Conservation (phyloP, 2,113 vertebrate genomes). For the Tetrax tetrax region DNA sequence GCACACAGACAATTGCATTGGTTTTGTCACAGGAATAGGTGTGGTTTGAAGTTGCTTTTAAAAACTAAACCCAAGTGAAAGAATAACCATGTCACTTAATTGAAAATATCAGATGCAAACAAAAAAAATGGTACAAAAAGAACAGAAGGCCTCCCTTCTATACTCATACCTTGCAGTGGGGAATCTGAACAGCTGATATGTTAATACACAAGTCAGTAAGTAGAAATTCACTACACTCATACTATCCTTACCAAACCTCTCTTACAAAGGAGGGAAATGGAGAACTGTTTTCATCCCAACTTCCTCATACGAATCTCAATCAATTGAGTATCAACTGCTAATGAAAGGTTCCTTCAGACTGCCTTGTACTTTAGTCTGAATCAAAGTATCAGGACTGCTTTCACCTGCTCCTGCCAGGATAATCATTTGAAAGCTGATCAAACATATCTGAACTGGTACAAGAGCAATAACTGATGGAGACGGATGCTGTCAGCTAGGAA, state of each 20-base stretch:
- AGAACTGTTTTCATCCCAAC: not conserved
- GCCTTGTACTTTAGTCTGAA: conserved; percentile 38
- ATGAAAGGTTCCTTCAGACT: conserved; percentile 53
- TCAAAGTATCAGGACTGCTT: conserved; percentile 40
- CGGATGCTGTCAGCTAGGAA: conserved; percentile 41
- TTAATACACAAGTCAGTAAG: not conserved
- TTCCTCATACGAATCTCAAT: not conserved
- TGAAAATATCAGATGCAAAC: not conserved
- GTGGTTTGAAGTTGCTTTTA: not conserved
- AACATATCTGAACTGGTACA: conserved; percentile 37
- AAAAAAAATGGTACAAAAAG: not conserved
- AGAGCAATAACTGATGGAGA: conserved; percentile 38
- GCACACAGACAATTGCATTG: not conserved
- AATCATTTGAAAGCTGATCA: conserved; percentile 50
- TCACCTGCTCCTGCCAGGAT: conserved; percentile 53
- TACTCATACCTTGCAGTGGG: not conserved
- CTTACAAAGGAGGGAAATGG: not conserved
- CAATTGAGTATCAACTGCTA: conserved; percentile 18
- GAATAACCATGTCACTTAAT: not conserved
- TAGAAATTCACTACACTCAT: not conserved
- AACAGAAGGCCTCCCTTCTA: not conserved
- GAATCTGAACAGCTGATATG: not conserved
- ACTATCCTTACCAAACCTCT: not conserved
- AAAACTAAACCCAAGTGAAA: not conserved
- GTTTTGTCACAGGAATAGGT: not conserved